These are phyloP conservation scores for Limnephilus marmoratus DNA, from an alignment of 2,888 invertebrate species.

Conservation along the genomic window DNA sequence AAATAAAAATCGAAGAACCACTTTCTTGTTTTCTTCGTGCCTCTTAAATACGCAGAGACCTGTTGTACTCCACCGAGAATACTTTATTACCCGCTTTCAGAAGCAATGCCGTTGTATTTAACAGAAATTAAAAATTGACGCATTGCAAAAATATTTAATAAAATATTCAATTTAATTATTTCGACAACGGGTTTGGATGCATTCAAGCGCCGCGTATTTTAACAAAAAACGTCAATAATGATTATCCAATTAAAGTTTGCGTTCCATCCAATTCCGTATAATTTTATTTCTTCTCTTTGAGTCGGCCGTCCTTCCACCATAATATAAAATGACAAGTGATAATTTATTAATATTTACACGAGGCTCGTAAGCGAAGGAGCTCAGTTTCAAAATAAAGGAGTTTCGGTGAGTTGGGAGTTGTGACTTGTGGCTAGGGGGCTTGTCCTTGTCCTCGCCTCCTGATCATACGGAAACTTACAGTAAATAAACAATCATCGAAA, in stretches of 20 bases:
- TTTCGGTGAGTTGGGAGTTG: neutral
- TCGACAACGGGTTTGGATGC: neutral
- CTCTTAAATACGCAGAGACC: constrained; percentile 12
- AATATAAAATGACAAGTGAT: constrained; percentile 38
- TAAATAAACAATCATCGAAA: constrained; percentile 45
- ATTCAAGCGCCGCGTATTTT: neutral
- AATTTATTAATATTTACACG: constrained; percentile 43
- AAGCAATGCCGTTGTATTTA: neutral
- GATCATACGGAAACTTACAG: neutral
- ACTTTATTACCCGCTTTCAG: neutral
- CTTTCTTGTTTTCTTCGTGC: constrained; percentile 18
- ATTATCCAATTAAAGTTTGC: constrained; percentile 36
- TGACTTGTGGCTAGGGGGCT: constrained; percentile 1
- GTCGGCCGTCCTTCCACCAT: constrained; percentile 7
- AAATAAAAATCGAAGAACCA: constrained; percentile 9
- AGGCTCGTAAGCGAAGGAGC: constrained; percentile 37
- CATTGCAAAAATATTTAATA: neutral
- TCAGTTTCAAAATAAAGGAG: constrained; percentile 12
- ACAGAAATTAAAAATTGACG: neutral
- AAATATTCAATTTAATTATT: constrained; percentile 17
- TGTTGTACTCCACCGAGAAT: neutral
- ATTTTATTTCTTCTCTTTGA: constrained; percentile 18
- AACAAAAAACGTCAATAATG: constrained; percentile 36
- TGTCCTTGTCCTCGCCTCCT: neutral
- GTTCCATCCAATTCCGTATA: constrained; percentile 23